A percentile compares a stretch with the other conserved stretches of the same genome.
Conservation (phyloP, 1,140 invertebrate species). For the Luehdorfia chinensis region DNA sequence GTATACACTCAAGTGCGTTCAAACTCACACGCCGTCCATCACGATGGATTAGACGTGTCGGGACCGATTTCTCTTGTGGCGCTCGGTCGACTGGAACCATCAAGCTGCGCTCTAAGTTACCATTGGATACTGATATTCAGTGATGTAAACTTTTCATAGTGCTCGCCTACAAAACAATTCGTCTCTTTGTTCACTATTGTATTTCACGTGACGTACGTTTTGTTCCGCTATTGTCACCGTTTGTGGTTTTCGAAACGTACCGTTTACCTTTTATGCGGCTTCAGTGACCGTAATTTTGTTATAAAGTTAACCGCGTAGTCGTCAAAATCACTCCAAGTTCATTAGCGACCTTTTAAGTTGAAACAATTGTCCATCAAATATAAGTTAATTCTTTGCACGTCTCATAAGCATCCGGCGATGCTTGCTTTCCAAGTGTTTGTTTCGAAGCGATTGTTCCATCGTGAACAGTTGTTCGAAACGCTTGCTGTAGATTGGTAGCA, state of each 20-base stretch:
- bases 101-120: slow-evolving; percentile 49
- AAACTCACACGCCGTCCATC: slow-evolving; percentile 72
- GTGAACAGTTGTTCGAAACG: slow-evolving; percentile 56
- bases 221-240: slow-evolving; percentile 3
- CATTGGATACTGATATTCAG: slow-evolving; percentile 62
- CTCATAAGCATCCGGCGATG: slow-evolving; percentile 62
- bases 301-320: slow-evolving; percentile 14
- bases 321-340: slow-evolving; percentile 32
- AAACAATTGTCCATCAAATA: slow-evolving; percentile 66
- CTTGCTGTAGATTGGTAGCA: slow-evolving; percentile 46
- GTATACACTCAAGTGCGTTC: slow-evolving; percentile 72
- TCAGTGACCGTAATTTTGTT: slow-evolving; percentile 20
- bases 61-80: slow-evolving; percentile 64
- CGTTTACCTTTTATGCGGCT: slow-evolving; percentile 13
- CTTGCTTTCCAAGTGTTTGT: slow-evolving; percentile 62
- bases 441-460: slow-evolving; percentile 61
- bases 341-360: slow-evolving; percentile 50
- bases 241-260: slow-evolving; percentile 10
- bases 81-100: slow-evolving; percentile 48
- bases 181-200: slow-evolving; percentile 15
- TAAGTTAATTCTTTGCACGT: slow-evolving; percentile 70
- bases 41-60: slow-evolving; percentile 67
- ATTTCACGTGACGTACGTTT: slow-evolving; percentile 17
- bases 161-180: slow-evolving; percentile 7
- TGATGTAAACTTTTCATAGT: slow-evolving; percentile 57